These are phyloP conservation scores for Xestia ashworthii DNA, from an alignment of 2,888 invertebrate species.

Conservation along the genomic window DNA sequence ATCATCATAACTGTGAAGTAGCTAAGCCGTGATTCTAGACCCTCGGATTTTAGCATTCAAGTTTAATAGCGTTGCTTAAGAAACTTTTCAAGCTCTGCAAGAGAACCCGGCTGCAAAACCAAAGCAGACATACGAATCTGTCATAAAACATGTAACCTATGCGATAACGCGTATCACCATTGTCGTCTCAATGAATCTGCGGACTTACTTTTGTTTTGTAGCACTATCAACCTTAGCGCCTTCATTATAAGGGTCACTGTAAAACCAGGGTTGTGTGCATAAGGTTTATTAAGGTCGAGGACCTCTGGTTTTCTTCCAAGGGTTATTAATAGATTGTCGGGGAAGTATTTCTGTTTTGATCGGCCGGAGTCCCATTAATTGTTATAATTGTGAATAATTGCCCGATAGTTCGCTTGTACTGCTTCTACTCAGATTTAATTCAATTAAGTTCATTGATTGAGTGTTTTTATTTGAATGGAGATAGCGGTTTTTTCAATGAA, in stretches of 20 bases:
- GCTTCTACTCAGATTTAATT: conserved; percentile 57
- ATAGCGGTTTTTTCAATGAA: conserved; percentile 61
- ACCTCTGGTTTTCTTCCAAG: conserved; percentile 74
- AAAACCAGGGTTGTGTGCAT: conserved; percentile 1
- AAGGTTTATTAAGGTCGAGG: conserved; percentile 64
- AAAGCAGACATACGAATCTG: conserved; percentile 31
- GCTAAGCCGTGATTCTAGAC: background rate
- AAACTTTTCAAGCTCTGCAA: background rate
- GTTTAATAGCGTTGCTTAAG: background rate
- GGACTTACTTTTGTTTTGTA: conserved; percentile 1
- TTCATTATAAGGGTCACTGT: conserved; percentile 10
- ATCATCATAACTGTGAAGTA: background rate
- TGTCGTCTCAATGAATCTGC: conserved; percentile 71
- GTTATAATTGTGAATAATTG: conserved; percentile 61
- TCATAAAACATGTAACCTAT: conserved; percentile 60
- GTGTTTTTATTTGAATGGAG: conserved; percentile 55
- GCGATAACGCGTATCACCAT: conserved; percentile 60
- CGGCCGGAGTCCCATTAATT: conserved; percentile 47
- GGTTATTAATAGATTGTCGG: conserved; percentile 53
- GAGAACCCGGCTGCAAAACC: conserved; percentile 17
- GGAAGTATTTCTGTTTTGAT: conserved; percentile 54
- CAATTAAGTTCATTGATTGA: conserved; percentile 59
- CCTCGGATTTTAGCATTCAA: background rate
- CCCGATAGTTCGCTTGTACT: conserved; percentile 42
- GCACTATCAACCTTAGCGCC: conserved; percentile 24